Evolutionary conservation across 2,797 vertebrate species (phyloP).

Genomic region (Buphagus erythrorhynchus): DNA sequence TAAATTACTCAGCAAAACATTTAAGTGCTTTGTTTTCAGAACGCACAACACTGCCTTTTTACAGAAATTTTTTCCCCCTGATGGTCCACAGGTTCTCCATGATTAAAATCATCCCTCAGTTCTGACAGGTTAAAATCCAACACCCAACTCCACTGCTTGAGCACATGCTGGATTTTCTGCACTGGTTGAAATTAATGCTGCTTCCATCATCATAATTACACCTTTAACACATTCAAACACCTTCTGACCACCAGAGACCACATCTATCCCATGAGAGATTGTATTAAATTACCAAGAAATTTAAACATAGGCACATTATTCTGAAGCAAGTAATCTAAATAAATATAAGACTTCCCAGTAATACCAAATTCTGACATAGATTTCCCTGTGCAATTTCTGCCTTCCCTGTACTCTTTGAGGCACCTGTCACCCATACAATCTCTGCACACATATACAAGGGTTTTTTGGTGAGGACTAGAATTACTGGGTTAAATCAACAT

Average conservation of each 20-base stretch:
- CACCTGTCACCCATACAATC: not conserved
- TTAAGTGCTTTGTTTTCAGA: not conserved
- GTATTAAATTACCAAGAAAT: not conserved
- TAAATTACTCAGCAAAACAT: not conserved
- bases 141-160: rapidly evolving
- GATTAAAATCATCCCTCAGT: rapidly evolving
- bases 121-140: not conserved
- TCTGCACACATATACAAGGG: rapidly evolving
- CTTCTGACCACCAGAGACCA: not conserved
- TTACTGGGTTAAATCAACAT: not conserved
- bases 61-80: rapidly evolving
- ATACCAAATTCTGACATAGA: not conserved
- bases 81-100: not conserved
- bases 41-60: not conserved
- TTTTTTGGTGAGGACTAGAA: not conserved
- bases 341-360: not conserved
- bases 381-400: not conserved
- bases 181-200: not conserved
- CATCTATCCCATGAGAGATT: not conserved
- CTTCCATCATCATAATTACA: not conserved
- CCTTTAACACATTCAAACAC: not conserved
- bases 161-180: not conserved
- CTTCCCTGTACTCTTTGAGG: not conserved
- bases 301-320: rapidly evolving
- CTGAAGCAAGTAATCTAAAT: not conserved